Base-by-base conservation (phyloP, 2,113 vertebrate genomes). In the Ptyas mucosa region DNA sequence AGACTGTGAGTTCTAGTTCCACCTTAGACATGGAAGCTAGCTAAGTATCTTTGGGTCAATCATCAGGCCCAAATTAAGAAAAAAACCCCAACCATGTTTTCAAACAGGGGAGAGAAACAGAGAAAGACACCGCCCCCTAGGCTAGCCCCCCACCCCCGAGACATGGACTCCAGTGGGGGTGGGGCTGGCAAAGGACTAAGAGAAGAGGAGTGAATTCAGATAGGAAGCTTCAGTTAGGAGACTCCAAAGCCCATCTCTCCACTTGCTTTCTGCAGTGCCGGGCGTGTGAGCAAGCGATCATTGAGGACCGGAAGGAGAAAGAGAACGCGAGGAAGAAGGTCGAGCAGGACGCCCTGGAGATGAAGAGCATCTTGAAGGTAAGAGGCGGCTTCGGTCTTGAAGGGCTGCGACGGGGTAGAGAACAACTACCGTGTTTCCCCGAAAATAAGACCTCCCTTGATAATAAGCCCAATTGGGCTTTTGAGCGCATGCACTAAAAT, bases 221-320 rank as follows among this genome's bases (percentile, higher is more conserved):
- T 20, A 39, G n/a, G 6, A 39, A 39, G n/a, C n/a, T 34, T 39
- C n/a, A 0, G n/a, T 2, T 75, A 34, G 24, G 58, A 20, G 69
- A 81, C 75, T 43, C 34, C 75, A 81, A 81, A 81, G 75, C 34
- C 75, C 21, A 43, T 9, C 12, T 11, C 7, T 9, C 26, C 18
- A 0, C 55, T 94, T 55, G 92, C 29, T 6, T 92, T 94, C 54
- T 96, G 49, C 95, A 99, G 98, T 97, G 97, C 94, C 94, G 95
- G 92, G 94, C 89, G 0, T 97, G 96, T 0, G 97, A 99, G 88
- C 94, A 96, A 88, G 97, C 98, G 39, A 98, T 98, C 87, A 98
- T 97, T 46, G 97, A 97, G 61, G 98, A 99, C 95, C 96, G 98
- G 12, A 5, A 95, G 58, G 97, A 98, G 89, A 98, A 98, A 95